Conservation (phyloP, 1,140 invertebrate genomes). For the Drusus annulatus region DNA sequence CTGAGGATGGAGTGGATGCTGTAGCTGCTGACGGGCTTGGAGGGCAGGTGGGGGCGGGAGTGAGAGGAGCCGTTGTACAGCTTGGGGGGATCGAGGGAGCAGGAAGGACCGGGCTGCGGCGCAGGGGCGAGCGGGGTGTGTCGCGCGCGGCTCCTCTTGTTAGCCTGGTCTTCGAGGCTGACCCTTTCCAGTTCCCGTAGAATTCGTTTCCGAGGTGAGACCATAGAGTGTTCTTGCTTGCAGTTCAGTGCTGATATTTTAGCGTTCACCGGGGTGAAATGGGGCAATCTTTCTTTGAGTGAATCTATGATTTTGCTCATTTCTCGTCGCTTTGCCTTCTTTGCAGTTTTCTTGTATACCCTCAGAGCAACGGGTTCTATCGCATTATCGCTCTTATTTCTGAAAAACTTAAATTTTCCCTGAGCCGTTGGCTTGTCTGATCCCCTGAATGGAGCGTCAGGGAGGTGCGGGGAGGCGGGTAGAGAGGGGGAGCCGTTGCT, state of each 20-base stretch:
- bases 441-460: constrained; percentile 52
- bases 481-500: constrained; percentile 60
- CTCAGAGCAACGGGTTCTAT: constrained; percentile 70
- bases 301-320: constrained; percentile 67
- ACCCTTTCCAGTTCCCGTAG: constrained; percentile 81
- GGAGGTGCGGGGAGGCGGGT: constrained; percentile 54
- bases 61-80: constrained; percentile 61
- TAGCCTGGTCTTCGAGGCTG: constrained; percentile 76
- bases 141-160: constrained; percentile 69
- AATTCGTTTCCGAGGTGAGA: constrained; percentile 83
- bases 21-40: constrained; percentile 78
- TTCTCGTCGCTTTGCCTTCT: constrained; percentile 64
- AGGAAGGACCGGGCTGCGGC: constrained; percentile 63
- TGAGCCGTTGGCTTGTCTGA: constrained; percentile 65
- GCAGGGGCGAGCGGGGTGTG: constrained; percentile 51
- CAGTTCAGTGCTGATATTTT: constrained; percentile 65
- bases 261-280: constrained; percentile 67
- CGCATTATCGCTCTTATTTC: constrained; percentile 69
- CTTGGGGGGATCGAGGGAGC: constrained; percentile 56
- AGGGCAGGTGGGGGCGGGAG: constrained; percentile 61
- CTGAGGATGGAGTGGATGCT: constrained; percentile 85
- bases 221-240: constrained; percentile 70
- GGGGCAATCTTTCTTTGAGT: constrained; percentile 67
- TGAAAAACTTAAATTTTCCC: constrained; percentile 68
- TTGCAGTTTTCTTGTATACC: constrained; percentile 67